A percentile compares a stretch with the other conserved stretches of the same genome.
Conservation (phyloP, 2,797 vertebrate genomes). For the Liasis olivaceus region DNA sequence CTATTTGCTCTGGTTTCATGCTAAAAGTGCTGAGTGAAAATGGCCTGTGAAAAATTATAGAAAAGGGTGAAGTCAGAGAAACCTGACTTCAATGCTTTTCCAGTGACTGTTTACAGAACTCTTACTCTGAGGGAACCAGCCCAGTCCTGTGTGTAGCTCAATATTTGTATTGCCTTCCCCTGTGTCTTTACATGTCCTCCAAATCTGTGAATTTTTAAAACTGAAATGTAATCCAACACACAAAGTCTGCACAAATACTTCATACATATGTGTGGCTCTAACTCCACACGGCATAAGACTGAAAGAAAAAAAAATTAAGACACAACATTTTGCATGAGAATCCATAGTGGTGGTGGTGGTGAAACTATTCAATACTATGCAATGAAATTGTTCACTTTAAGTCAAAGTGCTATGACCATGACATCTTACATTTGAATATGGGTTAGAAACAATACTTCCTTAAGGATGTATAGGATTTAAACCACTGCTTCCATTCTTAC, state of each 20-base stretch:
- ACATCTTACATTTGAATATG: neutral
- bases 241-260: neutral
- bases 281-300: neutral
- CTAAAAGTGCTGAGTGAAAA: neutral
- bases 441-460: neutral
- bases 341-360: too few relatives aligned
- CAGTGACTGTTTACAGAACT: too few relatives aligned
- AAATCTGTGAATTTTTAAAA: too few relatives aligned
- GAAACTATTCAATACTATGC: too few relatives aligned
- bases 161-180: too few relatives aligned
- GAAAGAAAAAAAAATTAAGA: neutral
- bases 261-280: neutral
- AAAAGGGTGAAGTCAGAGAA: neutral
- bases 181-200: too few relatives aligned
- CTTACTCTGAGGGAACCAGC: too few relatives aligned
- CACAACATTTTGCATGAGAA: too few relatives aligned
- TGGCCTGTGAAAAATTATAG: neutral
- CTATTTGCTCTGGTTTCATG: neutral
- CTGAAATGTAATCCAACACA: neutral
- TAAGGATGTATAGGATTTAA: neutral
- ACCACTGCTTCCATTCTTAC: too few relatives aligned
- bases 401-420: neutral
- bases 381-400: neutral
- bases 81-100: neutral
- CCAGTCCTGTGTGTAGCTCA: too few relatives aligned